These are phyloP conservation scores for Ennomos erosarius DNA, from an alignment of 2,888 invertebrate species.

Conservation along the genomic window DNA sequence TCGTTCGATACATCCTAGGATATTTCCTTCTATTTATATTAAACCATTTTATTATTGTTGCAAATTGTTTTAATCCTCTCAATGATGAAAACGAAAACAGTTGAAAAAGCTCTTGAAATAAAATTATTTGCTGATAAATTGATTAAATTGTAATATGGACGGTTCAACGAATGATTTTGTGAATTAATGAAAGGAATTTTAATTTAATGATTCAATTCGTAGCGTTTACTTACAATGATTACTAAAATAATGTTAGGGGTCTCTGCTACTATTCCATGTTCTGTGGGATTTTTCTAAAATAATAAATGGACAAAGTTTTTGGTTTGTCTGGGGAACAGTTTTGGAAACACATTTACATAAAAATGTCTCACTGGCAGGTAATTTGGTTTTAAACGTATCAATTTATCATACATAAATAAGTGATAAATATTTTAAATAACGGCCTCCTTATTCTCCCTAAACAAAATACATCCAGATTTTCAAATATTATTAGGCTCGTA, in stretches of 20 bases:
- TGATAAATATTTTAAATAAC: too few species aligned
- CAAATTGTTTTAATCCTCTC: conserved; percentile 23
- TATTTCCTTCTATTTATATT: neutral
- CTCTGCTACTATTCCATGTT: too few species aligned
- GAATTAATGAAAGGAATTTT: neutral
- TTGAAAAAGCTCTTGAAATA: conserved; percentile 6
- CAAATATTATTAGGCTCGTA: too few species aligned
- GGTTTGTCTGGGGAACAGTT: too few species aligned
- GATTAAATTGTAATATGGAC: conserved; percentile 5
- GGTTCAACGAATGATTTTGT: conserved; percentile 8
- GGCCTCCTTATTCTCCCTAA: too few species aligned
- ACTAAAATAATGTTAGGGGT: neutral
- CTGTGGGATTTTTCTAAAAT: too few species aligned
- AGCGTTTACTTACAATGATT: neutral
- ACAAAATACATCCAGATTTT: too few species aligned
- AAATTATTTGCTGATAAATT: conserved; percentile 21
- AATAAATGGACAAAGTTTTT: too few species aligned
- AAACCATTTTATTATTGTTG: conserved; percentile 21
- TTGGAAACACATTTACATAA: too few species aligned
- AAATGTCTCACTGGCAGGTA: too few species aligned
- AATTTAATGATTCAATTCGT: neutral
- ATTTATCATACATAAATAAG: too few species aligned
- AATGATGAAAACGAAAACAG: conserved; percentile 5
- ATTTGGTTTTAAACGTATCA: too few species aligned
- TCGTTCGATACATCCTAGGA: neutral